Evolutionary conservation across 2,113 vertebrate species (phyloP).

Genomic region (Thymallus thymallus): DNA sequence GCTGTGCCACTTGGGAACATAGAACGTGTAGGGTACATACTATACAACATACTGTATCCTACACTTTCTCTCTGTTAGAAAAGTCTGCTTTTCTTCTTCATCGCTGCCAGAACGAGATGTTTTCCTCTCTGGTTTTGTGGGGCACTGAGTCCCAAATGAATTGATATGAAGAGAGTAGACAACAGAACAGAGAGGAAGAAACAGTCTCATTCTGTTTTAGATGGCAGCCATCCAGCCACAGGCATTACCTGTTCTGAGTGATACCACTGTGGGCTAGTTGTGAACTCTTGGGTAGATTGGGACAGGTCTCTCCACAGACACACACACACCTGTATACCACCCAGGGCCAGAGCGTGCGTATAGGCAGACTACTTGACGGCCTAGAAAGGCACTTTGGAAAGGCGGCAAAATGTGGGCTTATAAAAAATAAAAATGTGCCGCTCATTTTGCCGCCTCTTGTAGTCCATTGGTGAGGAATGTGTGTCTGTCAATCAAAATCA

Average conservation of each 20-base stretch:
- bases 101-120: slow-evolving; percentile 3
- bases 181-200: slow-evolving; percentile 2
- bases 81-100: not conserved
- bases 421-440: too few species aligned
- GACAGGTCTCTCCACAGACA: not conserved
- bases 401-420: too few species aligned
- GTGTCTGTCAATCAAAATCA: too few species aligned
- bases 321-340: too few species aligned
- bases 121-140: slow-evolving; percentile 5
- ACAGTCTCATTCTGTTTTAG: not conserved
- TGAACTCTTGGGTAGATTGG: slow-evolving; percentile 16
- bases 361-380: too few species aligned
- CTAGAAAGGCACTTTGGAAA: too few species aligned
- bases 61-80: not conserved
- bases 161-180: slow-evolving; percentile 29
- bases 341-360: too few species aligned
- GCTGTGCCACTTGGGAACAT: too few species aligned
- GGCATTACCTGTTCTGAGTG: slow-evolving; percentile 29
- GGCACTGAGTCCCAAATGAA: slow-evolving; percentile 4
- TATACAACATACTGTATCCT: too few species aligned
- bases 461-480: too few species aligned
- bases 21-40: too few species aligned
- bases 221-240: slow-evolving; percentile 17
- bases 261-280: slow-evolving; percentile 19
- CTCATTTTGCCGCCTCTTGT: too few species aligned